A percentile compares a stretch with the other conserved stretches of the same genome.
phyloP scores from a whole-genome alignment of 2,797 vertebrate species.

The Clarias platycephalus region DNA sequence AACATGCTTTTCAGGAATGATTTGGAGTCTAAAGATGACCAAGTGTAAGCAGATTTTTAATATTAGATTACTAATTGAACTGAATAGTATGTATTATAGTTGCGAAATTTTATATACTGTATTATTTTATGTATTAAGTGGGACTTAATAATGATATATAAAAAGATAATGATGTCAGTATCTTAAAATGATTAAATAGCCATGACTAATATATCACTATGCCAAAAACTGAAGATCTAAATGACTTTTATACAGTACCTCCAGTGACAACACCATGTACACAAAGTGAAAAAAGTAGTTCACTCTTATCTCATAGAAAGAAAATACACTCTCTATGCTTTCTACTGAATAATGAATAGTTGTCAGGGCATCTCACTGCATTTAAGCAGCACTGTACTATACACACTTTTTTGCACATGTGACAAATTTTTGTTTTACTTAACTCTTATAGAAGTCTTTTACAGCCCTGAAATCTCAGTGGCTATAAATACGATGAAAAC shows the following conservation, averaged over 20 bases:
- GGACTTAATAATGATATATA: not conserved
- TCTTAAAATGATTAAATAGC: not conserved
- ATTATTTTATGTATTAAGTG: not conserved
- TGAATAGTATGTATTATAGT: not conserved
- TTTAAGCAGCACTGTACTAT: not conserved
- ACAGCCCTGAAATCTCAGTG: not conserved
- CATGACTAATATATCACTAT: not conserved
- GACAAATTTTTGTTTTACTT: not conserved
- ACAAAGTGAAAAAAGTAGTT: not conserved
- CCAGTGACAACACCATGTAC: not conserved
- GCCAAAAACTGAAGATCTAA: not conserved
- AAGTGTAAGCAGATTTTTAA: not conserved
- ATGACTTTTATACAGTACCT: not conserved
- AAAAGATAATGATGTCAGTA: not conserved
- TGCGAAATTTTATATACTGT: not conserved
- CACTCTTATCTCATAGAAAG: not conserved
- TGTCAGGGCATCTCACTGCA: not conserved
- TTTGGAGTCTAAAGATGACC: not conserved
- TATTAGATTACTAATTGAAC: not conserved
- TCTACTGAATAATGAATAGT: not conserved
- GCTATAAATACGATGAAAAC: not conserved
- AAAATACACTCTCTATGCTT: not conserved
- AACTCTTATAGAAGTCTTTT: not conserved
- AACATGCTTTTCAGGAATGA: not conserved
- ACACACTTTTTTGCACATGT: not conserved